Evolutionary conservation across 2,888 invertebrate genomes (phyloP).

Genomic region (Polia nebulosa): DNA sequence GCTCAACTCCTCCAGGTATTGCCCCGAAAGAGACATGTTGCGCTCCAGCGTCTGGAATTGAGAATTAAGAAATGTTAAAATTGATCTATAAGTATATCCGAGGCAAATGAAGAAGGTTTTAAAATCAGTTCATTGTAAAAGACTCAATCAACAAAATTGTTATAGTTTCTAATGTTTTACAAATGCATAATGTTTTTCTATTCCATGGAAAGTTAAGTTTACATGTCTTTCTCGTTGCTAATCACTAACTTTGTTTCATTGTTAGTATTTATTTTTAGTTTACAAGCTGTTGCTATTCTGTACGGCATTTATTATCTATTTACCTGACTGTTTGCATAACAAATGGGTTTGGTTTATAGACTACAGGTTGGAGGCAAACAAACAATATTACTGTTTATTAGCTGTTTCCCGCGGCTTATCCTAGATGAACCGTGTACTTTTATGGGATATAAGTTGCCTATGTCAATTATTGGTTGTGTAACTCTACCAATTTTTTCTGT

Average conservation of each 20-base stretch:
- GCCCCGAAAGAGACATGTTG: slow-evolving; percentile 99
- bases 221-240: neutral
- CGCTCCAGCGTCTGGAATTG: slow-evolving; percentile 96
- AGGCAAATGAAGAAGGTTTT: neutral
- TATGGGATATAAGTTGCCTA: no score
- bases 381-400: no score
- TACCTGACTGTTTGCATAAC: slow-evolving; percentile 2
- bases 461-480: no score
- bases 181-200: neutral
- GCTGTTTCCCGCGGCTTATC: no score
- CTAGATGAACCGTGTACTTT: no score
- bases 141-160: no score
- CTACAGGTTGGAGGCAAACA: no score
- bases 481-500: no score
- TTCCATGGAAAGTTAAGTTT: neutral
- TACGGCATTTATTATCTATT: slow-evolving; percentile 3
- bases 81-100: neutral
- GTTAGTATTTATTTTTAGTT: neutral
- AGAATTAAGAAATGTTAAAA: slow-evolving; percentile 40
- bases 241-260: neutral
- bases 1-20: slow-evolving; percentile 99
- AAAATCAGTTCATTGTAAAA: neutral
- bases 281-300: neutral
- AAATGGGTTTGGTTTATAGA: neutral
- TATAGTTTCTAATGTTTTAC: neutral